Evolutionary conservation across 92 coral and sea anemone genomes (phyloP), one percentile per base, ranked within the genome.

Genomic region (Epizoanthus fatuus): DNA sequence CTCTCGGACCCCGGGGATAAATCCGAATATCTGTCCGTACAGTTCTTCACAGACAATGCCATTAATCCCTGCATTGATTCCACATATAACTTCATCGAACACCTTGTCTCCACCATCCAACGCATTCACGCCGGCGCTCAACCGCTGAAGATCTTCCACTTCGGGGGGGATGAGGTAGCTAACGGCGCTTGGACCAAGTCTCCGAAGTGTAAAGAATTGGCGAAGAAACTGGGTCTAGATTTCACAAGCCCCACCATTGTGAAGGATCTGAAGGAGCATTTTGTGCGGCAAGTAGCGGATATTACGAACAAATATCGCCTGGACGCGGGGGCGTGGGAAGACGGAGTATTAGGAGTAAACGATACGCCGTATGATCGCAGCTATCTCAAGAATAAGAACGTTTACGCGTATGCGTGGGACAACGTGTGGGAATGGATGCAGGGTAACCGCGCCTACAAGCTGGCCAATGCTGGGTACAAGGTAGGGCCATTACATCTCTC

Each of bases 401-500:
- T 96, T n/a, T 96, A 87, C 74, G 95, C 98, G 8, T 93, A 96
- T 67, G 98, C 99, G 16, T 96, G 99, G 99, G 99, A 96, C 75
- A 96, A 96, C 52, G 99, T 96, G 52, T 96, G 99, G 99, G 98
- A 94, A 79, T 96, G 99, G 99, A 93, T 91, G 35, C 93, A 89
- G 55, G 98, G 95, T 19, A 91, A 93, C 55, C 94, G 99, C 32
- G 97, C 99, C 51, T 96, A 96, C 75, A 93, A 90, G 42, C 89
- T 94, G 38, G 98, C 98, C 8, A 94, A 94, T 60, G 94, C 94
- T 44, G 98, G 93, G 32, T 94, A 94, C 75, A 92, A 94, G 93
- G 98, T 89, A 70, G 11, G 22, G 9, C 5, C 14, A 3, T 40
- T 39, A 39, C 11, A 8, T 49, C 53, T 49, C 49, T 44, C 53